Base-by-base conservation (phyloP, 2,888 invertebrate genomes). In the Nycteola revayana region DNA sequence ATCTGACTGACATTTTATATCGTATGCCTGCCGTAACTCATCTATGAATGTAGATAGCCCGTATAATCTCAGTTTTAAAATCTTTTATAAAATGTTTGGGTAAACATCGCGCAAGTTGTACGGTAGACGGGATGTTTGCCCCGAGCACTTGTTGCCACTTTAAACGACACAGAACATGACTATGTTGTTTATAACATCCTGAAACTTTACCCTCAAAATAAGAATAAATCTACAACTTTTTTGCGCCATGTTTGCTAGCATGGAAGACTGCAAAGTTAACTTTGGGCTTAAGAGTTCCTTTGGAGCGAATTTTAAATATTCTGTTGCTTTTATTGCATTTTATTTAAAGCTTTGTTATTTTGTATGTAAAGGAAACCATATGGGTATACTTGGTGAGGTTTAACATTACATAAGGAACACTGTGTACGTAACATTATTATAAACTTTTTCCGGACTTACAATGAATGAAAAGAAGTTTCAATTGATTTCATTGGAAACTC, bases 131-230 rank as follows among this genome's bases (percentile, higher is more conserved):
- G 29, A 42, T 65, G 58, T 66, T 64, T 65, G 48, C 52, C 32
- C 40, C 42, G 48, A 57, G 48, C 67, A 68, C 67, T 67, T 68
- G 67, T 68, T 66, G 66, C 65, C 49, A 47, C 48, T 47, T n/a
- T n/a, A 57, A 38, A 51, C 48, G 41, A 31, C 42, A 46, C 44
- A 47, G 34, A 34, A 49, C 41, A 52, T 38, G 42, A 36, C 58
- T 50, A 52, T 48, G 55, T 42, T 62, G 67, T 68, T 67, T 64
- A 67, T 68, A 69, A 60, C 59, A 63, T 54, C 51, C 55, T n/a
- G 60, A 64, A 71, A 75, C 56, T 70, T 72, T 62, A 56, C 48
- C 49, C 56, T 45, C 53, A 58, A 62, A 63, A 65, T 64, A 64
- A 70, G 65, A 69, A 62, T 59, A 57, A 47, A 46, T 48, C 52